Evolutionary conservation across 2,113 vertebrate genomes (phyloP), one percentile per base, ranked within the genome.

Genomic region (Galbula dea): DNA sequence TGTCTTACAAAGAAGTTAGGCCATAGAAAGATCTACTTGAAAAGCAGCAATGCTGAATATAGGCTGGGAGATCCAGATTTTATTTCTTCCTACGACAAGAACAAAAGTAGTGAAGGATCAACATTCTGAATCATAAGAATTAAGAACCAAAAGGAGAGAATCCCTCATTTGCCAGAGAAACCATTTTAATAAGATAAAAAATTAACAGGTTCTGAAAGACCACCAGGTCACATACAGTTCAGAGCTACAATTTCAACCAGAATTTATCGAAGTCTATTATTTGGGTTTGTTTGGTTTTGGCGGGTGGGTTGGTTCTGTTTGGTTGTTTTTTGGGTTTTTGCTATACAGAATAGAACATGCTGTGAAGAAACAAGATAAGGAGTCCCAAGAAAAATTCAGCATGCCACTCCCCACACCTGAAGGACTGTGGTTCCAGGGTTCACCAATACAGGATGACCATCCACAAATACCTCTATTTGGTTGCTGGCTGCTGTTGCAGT

Each of bases 401-500:
- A 11, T n/a, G 30, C 43, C 54, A 22, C 4, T 77, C 29, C 49
- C 45, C 95, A 11, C 97, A 99, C 99, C 98, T 99, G 99, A 81
- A 99, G 97, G 43, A 99, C 98, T 27, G 99, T 99, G 62, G 99
- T 99, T 85, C 99, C 99, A 3, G 99, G 98, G 89, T 98, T 98
- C 83, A 99, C 99, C 97, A 98, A 93, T 2, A 99, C 88, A 92
- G 99, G 97, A 5, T 97, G 97, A 18, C 99, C 98, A 97, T 99
- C 99, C 86, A 99, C 98, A 96, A 99, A 99, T 48, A 99, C 98
- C 92, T 99, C 99, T 93, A 99, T 97, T 65, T 99, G 95, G 97
- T 98, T 99, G 96, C 97, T 98, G 59, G 98, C 97, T 55, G 98
- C 97, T 86, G 98, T 98, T 24, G 98, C 94, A 46, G 98, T 91